A percentile compares a stretch with the other conserved stretches of the same genome.
phyloP scores from a whole-genome alignment of 2,888 invertebrate species.

The Mythimna albipuncta region DNA sequence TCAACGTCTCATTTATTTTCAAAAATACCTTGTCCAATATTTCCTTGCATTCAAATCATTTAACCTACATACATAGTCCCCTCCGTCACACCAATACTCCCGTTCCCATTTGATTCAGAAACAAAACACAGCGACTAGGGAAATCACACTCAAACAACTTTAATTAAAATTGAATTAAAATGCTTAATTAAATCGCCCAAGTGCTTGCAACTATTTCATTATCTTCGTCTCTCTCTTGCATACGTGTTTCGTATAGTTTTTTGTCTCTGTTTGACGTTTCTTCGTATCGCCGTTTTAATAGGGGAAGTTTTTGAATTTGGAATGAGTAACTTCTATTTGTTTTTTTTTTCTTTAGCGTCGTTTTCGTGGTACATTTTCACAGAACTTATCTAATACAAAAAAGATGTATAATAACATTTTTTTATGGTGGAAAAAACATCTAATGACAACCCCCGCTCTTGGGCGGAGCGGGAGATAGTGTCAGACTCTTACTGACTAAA shows the following conservation, averaged over 20 bases:
- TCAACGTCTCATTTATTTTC: not conserved
- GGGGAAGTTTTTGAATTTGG: conserved; percentile 43
- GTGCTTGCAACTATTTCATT: conserved; percentile 59
- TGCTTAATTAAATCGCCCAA: conserved; percentile 73
- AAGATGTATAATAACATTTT: no score
- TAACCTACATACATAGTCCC: not conserved
- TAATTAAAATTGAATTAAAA: conserved; percentile 74
- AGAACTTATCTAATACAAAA: no score
- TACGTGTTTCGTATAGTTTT: conserved; percentile 1
- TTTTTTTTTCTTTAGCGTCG: not conserved
- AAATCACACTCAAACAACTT: conserved; percentile 55
- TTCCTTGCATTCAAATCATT: not conserved
- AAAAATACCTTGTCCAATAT: not conserved
- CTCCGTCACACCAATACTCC: conserved; percentile 3
- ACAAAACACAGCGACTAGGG: conserved; percentile 51
- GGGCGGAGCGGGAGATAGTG: no score
- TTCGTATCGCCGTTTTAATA: conserved; percentile 42
- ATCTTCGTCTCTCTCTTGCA: conserved; percentile 20
- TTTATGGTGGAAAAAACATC: no score
- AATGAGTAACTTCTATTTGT: conserved; percentile 21
- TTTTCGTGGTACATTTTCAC: no score
- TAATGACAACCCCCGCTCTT: no score
- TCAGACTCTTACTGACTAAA: no score
- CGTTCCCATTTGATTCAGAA: conserved; percentile 23
- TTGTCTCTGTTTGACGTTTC: conserved; percentile 26